Evolutionary conservation across 1,140 invertebrate species (phyloP), one percentile per base, ranked within the genome.

Genomic region (Euwallacea similis): DNA sequence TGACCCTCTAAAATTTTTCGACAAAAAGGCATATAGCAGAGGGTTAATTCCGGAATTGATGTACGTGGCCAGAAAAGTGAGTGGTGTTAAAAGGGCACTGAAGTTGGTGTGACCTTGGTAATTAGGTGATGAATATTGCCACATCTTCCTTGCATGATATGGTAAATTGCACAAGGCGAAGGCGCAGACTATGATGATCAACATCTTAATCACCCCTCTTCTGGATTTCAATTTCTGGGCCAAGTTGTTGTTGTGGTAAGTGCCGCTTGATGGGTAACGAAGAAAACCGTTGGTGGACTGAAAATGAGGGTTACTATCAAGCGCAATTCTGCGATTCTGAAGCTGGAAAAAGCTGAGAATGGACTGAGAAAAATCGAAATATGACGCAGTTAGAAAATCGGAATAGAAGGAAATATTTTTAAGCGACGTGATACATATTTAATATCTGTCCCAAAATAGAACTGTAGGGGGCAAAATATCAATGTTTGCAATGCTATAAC

Each of bases 101-200:
- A 91, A 89, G 60, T 78, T 77, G n/a, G 78, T 75, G 42, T 76
- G 69, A 16, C 78, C 80, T 8, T 76, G 73, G 69, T 81, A 80
- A 46, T 69, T 71, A 4, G 74, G 54, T 33, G 79, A 81, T 86
- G 86, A 88, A 74, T 88, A 86, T 76, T 92, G 89, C 88, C 92
- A 92, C 82, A 93, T 88, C 78, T 94, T 93, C 9, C 92, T 85
- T 0, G 90, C 89, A 82, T 95, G 93, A 81, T 91, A 91, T 0
- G 93, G 93, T 21, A 95, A 81, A 81, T 95, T 93, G 83, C 93
- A 95, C 9, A 94, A 73, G 2, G 91, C 92, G 80, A 96, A 96
- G 58, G 90, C 90, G 62, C 70, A 15, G 61, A 95, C 90, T 2
- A 92, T 89, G 41, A 95, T 89, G 55, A 81, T 80, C 33, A 96